Percentiles rank a stretch among this genome's conserved stretches.
These are phyloP conservation scores for Linepithema humile DNA, from an alignment of 1,140 invertebrate genomes.

Conservation along the genomic window DNA sequence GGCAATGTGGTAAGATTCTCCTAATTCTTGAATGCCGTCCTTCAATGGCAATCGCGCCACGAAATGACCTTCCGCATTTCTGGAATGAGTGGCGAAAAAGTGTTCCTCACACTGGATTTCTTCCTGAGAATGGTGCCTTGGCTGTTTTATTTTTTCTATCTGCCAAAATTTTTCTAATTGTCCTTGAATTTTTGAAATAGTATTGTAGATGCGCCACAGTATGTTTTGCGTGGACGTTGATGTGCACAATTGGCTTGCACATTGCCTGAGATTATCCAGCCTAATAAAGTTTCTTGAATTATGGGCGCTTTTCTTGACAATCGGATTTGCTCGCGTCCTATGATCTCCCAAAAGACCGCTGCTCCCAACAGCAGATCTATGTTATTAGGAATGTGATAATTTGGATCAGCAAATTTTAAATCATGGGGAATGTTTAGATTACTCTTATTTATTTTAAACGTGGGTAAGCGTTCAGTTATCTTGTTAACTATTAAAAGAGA, in stretches of 20 bases:
- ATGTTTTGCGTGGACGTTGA: rapidly evolving
- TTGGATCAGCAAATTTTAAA: background rate
- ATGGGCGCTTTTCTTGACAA: rapidly evolving
- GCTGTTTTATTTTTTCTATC: background rate
- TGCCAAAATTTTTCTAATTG: slow-evolving; percentile 9
- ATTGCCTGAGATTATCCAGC: background rate
- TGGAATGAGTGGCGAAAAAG: background rate
- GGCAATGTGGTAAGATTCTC: background rate
- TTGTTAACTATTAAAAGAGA: slow-evolving; percentile 83
- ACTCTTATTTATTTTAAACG: slow-evolving; percentile 32
- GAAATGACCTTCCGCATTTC: background rate
- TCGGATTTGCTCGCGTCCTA: background rate
- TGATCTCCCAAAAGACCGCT: background rate
- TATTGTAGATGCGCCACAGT: background rate
- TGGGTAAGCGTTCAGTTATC: slow-evolving; percentile 90
- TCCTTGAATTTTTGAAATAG: background rate
- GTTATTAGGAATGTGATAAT: background rate
- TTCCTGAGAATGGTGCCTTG: rapidly evolving
- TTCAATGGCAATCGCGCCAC: background rate
- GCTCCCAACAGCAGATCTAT: background rate
- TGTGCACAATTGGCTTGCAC: too few relatives aligned
- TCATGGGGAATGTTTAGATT: background rate
- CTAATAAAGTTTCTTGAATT: background rate
- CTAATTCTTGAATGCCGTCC: rapidly evolving
- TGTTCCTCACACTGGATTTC: background rate